phyloP scores from a whole-genome alignment of 2,797 vertebrate species.

The Echeneis naucrates region DNA sequence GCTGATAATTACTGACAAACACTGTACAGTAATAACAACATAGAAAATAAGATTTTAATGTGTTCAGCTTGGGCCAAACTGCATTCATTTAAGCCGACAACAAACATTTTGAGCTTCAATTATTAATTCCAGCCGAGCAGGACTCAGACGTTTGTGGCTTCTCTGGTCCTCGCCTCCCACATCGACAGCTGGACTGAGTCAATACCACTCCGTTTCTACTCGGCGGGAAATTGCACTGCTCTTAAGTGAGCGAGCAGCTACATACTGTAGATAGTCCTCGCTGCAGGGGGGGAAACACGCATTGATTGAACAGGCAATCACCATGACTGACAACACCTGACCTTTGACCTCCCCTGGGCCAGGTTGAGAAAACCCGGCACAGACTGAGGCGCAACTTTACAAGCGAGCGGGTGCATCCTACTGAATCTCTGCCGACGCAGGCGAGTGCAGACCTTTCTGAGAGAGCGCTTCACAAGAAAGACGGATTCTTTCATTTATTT shows the following conservation, averaged over 20 bases:
- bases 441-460: too few species aligned
- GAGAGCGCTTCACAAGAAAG: too few species aligned
- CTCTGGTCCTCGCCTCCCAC: constrained; percentile 4
- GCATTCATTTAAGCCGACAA: not conserved
- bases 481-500: too few species aligned
- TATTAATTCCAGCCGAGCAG: constrained; percentile 42
- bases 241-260: constrained; percentile 2
- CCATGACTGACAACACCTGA: constrained; percentile 20
- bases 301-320: constrained; percentile 48
- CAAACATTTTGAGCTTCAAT: not conserved
- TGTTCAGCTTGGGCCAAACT: constrained; percentile 1
- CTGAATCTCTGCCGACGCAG: too few species aligned
- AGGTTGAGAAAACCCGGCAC: not conserved
- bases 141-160: constrained; percentile 24
- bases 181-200: constrained; percentile 52
- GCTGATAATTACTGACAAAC: too few species aligned
- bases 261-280: not conserved
- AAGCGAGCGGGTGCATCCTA: not conserved
- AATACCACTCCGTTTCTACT: constrained; percentile 30
- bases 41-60: too few species aligned
- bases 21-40: too few species aligned
- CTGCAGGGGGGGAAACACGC: constrained; percentile 12
- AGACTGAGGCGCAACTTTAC: not conserved
- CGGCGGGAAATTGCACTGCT: constrained; percentile 23
- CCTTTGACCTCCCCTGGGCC: constrained; percentile 23